A percentile compares a stretch with the other conserved stretches of the same genome.
Conservation (phyloP, 2,888 invertebrate genomes). For the Rhagonycha lutea region DNA sequence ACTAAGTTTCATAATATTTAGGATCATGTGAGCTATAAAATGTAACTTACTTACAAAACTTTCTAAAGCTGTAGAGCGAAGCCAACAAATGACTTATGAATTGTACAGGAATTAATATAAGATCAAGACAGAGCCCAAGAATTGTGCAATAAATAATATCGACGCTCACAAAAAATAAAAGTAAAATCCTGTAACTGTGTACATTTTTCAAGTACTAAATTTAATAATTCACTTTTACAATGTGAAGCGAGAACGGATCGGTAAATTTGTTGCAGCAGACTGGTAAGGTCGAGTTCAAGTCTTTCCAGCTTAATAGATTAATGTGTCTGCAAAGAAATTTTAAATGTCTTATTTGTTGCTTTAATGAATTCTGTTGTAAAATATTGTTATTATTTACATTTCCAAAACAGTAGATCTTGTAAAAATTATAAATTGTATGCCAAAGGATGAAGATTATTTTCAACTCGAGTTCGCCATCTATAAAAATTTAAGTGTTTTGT, state of each 20-base stretch:
- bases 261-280: slow-evolving; percentile 17
- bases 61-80: not conserved
- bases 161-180: slow-evolving; percentile 13
- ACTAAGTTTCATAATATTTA: not conserved
- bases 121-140: not conserved
- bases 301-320: slow-evolving; percentile 16
- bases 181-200: slow-evolving; percentile 8
- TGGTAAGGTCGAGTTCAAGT: slow-evolving; percentile 19
- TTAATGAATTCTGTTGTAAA: not conserved
- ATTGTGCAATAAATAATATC: slow-evolving; percentile 7
- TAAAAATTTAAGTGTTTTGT: too few species aligned
- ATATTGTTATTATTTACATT: not conserved
- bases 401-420: not conserved
- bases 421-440: not conserved
- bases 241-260: slow-evolving; percentile 17
- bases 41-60: not conserved
- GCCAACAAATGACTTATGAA: slow-evolving; percentile 7
- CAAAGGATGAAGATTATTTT: not conserved
- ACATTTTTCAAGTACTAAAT: slow-evolving; percentile 14
- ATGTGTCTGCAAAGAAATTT: slow-evolving; percentile 16
- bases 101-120: not conserved
- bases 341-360: not conserved
- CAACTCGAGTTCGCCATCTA: too few species aligned
- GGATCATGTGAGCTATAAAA: not conserved
- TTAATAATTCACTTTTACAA: slow-evolving; percentile 16